These are phyloP conservation scores for Chloroclysta siterata DNA, from an alignment of 2,888 invertebrate species.

Conservation along the genomic window DNA sequence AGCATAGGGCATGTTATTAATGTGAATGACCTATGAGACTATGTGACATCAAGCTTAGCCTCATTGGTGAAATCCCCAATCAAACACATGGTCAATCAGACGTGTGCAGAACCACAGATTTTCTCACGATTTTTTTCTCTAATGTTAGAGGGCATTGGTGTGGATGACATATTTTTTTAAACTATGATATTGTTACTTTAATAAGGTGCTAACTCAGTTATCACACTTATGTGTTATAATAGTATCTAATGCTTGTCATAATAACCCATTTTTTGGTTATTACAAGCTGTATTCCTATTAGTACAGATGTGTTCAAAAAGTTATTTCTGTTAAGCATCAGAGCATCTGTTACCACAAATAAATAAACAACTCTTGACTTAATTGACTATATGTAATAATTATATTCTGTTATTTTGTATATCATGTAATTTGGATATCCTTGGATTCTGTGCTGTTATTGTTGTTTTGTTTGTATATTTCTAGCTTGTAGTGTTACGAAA, in stretches of 20 bases:
- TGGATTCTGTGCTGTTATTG: not conserved
- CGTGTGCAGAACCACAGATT: too few relatives aligned
- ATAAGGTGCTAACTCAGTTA: conserved; percentile 36
- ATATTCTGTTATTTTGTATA: conserved; percentile 9
- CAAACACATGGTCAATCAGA: too few relatives aligned
- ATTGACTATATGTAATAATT: conserved; percentile 28
- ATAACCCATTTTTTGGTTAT: conserved; percentile 48
- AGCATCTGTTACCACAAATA: conserved; percentile 58
- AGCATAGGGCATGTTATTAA: too few relatives aligned
- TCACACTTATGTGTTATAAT: conserved; percentile 41
- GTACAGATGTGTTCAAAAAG: conserved; percentile 65
- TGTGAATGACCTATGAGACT: too few relatives aligned
- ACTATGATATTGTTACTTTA: conserved; percentile 7
- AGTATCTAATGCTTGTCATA: conserved; percentile 50
- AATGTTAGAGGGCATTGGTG: not conserved
- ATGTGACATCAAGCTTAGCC: too few relatives aligned
- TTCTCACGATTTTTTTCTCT: too few relatives aligned
- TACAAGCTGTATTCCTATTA: conserved; percentile 41
- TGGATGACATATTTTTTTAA: not conserved
- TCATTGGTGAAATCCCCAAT: too few relatives aligned
- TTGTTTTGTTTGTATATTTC: not conserved
- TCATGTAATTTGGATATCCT: not conserved
- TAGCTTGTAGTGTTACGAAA: not conserved
- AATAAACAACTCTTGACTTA: conserved; percentile 46
- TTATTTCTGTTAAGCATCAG: conserved; percentile 52